Evolutionary conservation across 2,113 vertebrate species (phyloP), one percentile per base, ranked within the genome.

Genomic region (Bubalus kerabau): DNA sequence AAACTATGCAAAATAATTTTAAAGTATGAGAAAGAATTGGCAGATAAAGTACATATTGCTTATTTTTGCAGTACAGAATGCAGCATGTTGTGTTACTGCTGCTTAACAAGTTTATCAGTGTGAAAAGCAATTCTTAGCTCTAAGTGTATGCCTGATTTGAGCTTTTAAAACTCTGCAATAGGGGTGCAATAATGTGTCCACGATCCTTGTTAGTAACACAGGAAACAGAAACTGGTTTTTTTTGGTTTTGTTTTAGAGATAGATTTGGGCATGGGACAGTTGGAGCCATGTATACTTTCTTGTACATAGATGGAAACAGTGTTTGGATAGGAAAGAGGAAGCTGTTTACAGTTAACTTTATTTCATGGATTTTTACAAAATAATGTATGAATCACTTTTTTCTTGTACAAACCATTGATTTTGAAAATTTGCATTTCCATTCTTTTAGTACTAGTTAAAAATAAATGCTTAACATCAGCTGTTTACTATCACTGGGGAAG

Each of bases 1-100:
- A 97, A 99, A 98, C 99, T 99, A 98, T 98, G 98, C 98, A 99
- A 98, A 98, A 95, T 95, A 90, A 95, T 97, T 98, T 94, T 95
- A 30, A 97, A 97, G 60, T 96, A 76, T 97, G 92, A 95, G 96
- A 97, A 96, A 87, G 96, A 96, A 78, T 57, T 97, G 97, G 96
- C 97, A 74, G n/a, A 96, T 96, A 46, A 36, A 95, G 24, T 19
- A n/a, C 76, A 52, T 52, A 87, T 96, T 89, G 76, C 83, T 97
- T 80, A 23, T 95, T 97, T 96, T 40, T 97, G 89, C 91, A 94
- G 71, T 97, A 81, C 52, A 93, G 67, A 96, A 84, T 50, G 86
- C 82, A 92, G 90, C 80, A 30, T 86, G 48, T 64, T 67, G 5
- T 91, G 36, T 95, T 88, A 78, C 71, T 94, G 78, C 92, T 96